phyloP scores from a whole-genome alignment of 2,888 invertebrate species.

The Campoletis raptor region DNA sequence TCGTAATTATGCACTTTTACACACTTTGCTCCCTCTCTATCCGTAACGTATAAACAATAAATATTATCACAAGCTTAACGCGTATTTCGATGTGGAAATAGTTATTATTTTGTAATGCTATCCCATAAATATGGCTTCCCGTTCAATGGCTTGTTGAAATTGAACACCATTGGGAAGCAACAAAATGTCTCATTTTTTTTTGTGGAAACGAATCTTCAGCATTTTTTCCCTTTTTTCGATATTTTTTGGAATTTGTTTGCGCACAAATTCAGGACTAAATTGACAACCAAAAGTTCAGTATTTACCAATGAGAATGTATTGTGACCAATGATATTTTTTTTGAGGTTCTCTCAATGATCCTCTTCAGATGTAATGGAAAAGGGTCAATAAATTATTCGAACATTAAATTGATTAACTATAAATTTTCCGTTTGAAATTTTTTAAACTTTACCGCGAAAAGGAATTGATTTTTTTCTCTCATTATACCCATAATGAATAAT shows the following conservation, averaged over 20 bases:
- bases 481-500: too few relatives aligned
- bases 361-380: neutral
- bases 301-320: neutral
- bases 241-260: neutral
- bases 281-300: neutral
- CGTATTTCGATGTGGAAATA: conserved; percentile 56
- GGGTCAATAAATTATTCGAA: neutral
- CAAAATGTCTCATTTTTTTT: neutral
- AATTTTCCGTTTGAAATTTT: neutral
- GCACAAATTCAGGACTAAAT: too few relatives aligned
- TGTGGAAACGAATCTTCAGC: neutral
- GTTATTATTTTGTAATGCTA: conserved; percentile 38
- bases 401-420: neutral
- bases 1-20: conserved; percentile 17
- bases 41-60: conserved; percentile 73
- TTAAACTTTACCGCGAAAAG: too few relatives aligned
- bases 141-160: neutral
- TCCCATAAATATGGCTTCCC: conserved; percentile 28
- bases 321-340: neutral
- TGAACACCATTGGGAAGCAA: neutral
- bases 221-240: neutral
- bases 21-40: conserved; percentile 38
- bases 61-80: conserved; percentile 73
- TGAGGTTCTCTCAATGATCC: neutral
- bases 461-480: too few relatives aligned